phyloP scores from a whole-genome alignment of 2,888 invertebrate species.

The Elmis aenea region DNA sequence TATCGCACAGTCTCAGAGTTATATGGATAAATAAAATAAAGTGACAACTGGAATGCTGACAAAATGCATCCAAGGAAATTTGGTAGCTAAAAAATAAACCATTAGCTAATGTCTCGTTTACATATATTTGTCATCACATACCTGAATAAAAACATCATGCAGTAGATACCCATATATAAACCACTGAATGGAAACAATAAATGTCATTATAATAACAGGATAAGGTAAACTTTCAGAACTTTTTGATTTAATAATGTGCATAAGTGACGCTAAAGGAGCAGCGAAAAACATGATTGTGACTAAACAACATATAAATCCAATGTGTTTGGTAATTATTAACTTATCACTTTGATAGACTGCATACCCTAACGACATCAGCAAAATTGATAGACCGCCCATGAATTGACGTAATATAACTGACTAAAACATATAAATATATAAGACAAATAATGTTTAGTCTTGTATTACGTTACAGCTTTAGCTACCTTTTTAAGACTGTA shows the following conservation, averaged over 20 bases:
- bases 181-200: constrained; percentile 81
- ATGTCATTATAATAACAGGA: constrained; percentile 77
- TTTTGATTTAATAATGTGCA: constrained; percentile 74
- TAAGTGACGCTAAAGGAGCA: constrained; percentile 72
- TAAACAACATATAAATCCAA: constrained; percentile 67
- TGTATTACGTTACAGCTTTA: background rate
- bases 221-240: constrained; percentile 84
- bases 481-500: constrained; percentile 67
- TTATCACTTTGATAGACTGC: constrained; percentile 53
- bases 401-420: constrained; percentile 60
- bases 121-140: constrained; percentile 41
- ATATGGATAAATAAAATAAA: constrained; percentile 70
- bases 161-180: constrained; percentile 75
- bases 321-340: constrained; percentile 51
- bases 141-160: constrained; percentile 74
- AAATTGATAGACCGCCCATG: constrained; percentile 48
- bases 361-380: constrained; percentile 56
- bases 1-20: constrained; percentile 26
- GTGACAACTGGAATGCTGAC: constrained; percentile 66
- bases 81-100: constrained; percentile 57
- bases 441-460: background rate
- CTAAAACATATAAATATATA: constrained; percentile 40
- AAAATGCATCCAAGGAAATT: constrained; percentile 74
- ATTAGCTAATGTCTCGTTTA: background rate
- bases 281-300: constrained; percentile 77